Evolutionary conservation across 1,140 invertebrate species (phyloP), one percentile per base, ranked within the genome.

Genomic region (Listronotus bonariensis): DNA sequence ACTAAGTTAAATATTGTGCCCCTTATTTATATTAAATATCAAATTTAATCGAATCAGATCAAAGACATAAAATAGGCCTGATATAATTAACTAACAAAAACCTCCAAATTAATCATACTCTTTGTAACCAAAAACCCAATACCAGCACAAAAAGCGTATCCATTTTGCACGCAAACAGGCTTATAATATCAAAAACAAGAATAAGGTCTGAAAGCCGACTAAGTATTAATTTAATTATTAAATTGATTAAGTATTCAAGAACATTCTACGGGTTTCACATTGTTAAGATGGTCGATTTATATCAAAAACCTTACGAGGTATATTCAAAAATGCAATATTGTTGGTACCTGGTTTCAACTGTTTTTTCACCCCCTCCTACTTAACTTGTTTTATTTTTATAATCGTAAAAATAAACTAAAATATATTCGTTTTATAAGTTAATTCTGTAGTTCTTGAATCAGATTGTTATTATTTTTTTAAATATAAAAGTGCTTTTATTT

Each of bases 221-320:
- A 51, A 31, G 48, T 51, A 51, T 51, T 51, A 51, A 51, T 51
- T 51, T 31, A 51, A 51, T 51, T 51, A 51, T 51, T 51, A 51
- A 51, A 51, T 51, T 51, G 48, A 51, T 51, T 51, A 51, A 31
- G 48, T 51, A 51, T 51, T 51, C 48, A 51, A 36, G 34, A 36
- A 36, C 34, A 36, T 9, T 36, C 34, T 36, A 36, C 20, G 48
- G 20, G 48, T 31, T 20, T 51, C 48, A 32, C 48, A 31, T 51
- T 51, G 48, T 51, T 51, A 51, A 26, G 20, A 36, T 36, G 34
- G 34, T 12, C 34, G 34, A 36, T 36, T 36, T 36, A 36, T 36
- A 10, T 36, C 34, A 10, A 12, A 36, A 3, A 36, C 34, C 11
- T 10, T 36, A 36, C 34, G 34, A 36, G 34, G 34, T 36, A 36